Conservation (phyloP, 2,797 vertebrate genomes). For the Sternarchorhynchus goeldii region DNA sequence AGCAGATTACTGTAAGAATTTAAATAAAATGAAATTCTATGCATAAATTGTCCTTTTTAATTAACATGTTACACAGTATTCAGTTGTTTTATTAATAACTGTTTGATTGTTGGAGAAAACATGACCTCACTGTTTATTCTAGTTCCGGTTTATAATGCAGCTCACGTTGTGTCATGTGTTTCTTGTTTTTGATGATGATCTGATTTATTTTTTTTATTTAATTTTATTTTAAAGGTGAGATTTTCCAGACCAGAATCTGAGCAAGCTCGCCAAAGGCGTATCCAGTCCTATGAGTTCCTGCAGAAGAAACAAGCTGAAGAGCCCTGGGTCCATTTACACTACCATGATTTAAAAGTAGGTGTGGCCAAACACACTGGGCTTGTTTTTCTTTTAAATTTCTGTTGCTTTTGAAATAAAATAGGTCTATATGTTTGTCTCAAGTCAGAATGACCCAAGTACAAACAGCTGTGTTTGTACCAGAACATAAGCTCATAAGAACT, state of each 20-base stretch:
- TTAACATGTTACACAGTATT: background rate
- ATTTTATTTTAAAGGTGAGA: slow-evolving; percentile 77
- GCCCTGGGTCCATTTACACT: slow-evolving; percentile 91
- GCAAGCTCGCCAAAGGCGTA: slow-evolving; percentile 91
- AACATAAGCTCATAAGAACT: too few species aligned
- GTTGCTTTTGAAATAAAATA: too few species aligned
- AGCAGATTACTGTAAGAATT: slow-evolving; percentile 90
- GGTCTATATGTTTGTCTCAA: too few species aligned
- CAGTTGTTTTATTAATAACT: too few species aligned
- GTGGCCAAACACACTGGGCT: background rate
- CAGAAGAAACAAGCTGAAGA: slow-evolving; percentile 98
- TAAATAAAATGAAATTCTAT: background rate
- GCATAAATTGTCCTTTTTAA: background rate
- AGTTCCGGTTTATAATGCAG: background rate
- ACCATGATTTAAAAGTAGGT: slow-evolving; percentile 83
- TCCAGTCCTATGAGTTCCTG: slow-evolving; percentile 95
- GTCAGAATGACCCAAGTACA: too few species aligned
- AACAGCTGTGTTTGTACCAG: too few species aligned
- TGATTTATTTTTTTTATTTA: background rate
- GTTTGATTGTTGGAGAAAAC: background rate
- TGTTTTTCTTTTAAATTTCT: too few species aligned
- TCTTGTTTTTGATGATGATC: background rate
- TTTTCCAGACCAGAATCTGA: slow-evolving; percentile 94
- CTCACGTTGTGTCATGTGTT: background rate
- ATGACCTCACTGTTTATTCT: background rate